A percentile compares a stretch with the other conserved stretches of the same genome.
Evolutionary conservation across 2,113 vertebrate species (phyloP).

Genomic region (Varanus komodoensis): DNA sequence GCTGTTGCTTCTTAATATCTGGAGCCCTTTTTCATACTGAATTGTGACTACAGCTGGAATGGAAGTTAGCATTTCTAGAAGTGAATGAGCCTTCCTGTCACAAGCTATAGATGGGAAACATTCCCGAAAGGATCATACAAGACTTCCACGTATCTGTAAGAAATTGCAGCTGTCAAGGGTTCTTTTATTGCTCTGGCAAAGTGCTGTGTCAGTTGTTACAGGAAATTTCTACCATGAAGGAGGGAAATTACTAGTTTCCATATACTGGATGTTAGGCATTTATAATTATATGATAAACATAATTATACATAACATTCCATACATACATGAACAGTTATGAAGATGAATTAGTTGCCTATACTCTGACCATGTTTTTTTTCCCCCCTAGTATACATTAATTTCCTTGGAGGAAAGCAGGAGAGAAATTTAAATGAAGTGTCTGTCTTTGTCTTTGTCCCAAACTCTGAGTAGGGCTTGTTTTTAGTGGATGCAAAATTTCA

Average conservation of each 20-base stretch:
- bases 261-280: constrained; percentile 15
- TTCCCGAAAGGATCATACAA: constrained; percentile 64
- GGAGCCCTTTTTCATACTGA: background rate
- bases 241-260: constrained; percentile 68
- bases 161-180: constrained; percentile 84
- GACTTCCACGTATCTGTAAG: constrained; percentile 68
- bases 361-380: constrained; percentile 39
- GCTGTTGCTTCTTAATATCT: background rate
- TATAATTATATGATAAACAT: constrained; percentile 26
- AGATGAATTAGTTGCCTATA: constrained; percentile 51
- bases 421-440: background rate
- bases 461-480: background rate
- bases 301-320: background rate
- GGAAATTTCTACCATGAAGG: constrained; percentile 61
- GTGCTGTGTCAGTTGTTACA: constrained; percentile 78
- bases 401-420: constrained; percentile 6
- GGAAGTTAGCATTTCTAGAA: constrained; percentile 22
- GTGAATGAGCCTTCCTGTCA: constrained; percentile 54
- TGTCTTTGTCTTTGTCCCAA: background rate
- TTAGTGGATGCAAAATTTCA: constrained; percentile 29
- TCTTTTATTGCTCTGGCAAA: constrained; percentile 72
- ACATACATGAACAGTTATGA: constrained; percentile 30
- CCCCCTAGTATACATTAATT: constrained; percentile 21
- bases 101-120: constrained; percentile 51
- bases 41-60: constrained; percentile 34